phyloP scores from a whole-genome alignment of 2,113 vertebrate species.

The Myanophis thanlyinensis region DNA sequence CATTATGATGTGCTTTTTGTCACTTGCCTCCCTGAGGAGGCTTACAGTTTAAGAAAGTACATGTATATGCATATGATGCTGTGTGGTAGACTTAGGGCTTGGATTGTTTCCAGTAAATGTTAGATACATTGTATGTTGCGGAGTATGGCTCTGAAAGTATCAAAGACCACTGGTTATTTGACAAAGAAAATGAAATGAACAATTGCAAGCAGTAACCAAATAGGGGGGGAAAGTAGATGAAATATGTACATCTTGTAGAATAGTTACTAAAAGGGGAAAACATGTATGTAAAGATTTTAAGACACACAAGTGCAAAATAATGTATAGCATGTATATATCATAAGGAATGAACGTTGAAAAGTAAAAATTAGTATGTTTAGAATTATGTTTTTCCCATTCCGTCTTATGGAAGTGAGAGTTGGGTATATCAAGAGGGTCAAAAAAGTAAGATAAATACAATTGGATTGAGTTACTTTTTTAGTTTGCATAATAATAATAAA shows the following conservation, averaged over 20 bases:
- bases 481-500: background rate
- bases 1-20: background rate
- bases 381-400: background rate
- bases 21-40: background rate
- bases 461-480: background rate
- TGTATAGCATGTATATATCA: background rate
- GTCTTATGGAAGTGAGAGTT: background rate
- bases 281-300: background rate
- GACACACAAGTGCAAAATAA: background rate
- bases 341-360: background rate
- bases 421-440: background rate
- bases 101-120: background rate
- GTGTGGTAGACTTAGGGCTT: background rate
- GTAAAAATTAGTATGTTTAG: background rate
- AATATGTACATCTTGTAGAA: background rate
- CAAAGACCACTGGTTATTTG: background rate
- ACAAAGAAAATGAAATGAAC: background rate
- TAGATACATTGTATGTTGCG: background rate
- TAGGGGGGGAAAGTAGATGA: accelerated
- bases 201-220: background rate
- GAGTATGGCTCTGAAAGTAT: background rate
- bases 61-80: background rate
- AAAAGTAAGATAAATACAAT: background rate
- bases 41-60: background rate
- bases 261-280: background rate